Evolutionary conservation across 2,113 vertebrate genomes (phyloP).

Genomic region (Paradisaea rubra): DNA sequence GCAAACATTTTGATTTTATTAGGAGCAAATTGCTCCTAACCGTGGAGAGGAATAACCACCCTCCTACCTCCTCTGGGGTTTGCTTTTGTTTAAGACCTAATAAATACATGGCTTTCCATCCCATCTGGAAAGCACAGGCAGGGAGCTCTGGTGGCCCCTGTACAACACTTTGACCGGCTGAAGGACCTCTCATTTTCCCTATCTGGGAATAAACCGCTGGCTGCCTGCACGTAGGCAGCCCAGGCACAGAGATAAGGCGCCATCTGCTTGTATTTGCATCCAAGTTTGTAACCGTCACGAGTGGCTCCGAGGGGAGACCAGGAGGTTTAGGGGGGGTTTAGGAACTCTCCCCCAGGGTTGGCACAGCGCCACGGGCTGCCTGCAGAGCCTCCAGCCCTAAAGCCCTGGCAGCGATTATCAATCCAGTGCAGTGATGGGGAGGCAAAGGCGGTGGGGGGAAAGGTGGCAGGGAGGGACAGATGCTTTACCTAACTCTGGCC

Average conservation of each 20-base stretch:
- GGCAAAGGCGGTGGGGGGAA: neutral
- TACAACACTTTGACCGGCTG: rapidly evolving
- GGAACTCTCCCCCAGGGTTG: neutral
- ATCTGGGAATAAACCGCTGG: neutral
- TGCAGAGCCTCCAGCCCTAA: neutral
- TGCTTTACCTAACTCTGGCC: neutral
- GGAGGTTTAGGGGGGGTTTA: neutral
- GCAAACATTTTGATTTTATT: neutral
- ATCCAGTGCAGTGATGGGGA: neutral
- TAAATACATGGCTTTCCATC: neutral
- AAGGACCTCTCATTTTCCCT: neutral
- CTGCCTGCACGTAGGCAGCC: neutral
- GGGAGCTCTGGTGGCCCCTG: neutral
- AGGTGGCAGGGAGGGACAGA: neutral
- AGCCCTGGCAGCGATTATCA: neutral
- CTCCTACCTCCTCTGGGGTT: neutral
- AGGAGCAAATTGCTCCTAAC: neutral
- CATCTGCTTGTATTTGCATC: slow-evolving; percentile 17
- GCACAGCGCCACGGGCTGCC: neutral
- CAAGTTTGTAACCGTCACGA: neutral
- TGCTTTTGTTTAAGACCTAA: neutral
- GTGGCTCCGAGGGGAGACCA: rapidly evolving
- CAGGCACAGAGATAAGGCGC: neutral
- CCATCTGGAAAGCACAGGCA: rapidly evolving
- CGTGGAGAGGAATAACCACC: neutral